phyloP scores from a whole-genome alignment of 2,113 vertebrate genomes.

The Cryptoleucopteryx plumbea region DNA sequence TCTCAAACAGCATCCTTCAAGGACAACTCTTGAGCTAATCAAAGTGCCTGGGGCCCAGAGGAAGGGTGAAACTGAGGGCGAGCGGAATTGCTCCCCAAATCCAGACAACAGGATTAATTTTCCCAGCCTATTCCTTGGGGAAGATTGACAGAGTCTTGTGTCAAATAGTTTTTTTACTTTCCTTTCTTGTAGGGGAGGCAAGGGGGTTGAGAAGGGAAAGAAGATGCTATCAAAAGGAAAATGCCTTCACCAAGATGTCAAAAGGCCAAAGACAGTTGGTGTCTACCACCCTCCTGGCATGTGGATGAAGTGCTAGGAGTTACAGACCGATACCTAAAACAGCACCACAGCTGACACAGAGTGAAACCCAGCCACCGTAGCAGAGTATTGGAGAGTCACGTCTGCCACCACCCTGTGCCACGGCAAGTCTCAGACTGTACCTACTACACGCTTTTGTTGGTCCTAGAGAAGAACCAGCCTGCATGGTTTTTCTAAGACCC shows the following conservation, averaged over 20 bases:
- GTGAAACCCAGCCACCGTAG: background rate
- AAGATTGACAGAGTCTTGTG: background rate
- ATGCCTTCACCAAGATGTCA: background rate
- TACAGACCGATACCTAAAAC: background rate
- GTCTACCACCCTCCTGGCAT: background rate
- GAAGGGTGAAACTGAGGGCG: background rate
- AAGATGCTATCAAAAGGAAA: background rate
- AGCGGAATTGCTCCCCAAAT: background rate
- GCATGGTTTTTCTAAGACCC: background rate
- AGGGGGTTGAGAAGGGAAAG: background rate
- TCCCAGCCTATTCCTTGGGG: background rate
- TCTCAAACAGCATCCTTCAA: background rate
- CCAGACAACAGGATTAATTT: background rate
- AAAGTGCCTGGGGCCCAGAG: background rate
- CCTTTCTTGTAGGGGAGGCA: background rate
- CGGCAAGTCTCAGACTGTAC: background rate
- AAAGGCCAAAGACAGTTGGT: background rate
- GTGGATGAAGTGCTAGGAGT: background rate
- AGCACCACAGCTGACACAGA: background rate
- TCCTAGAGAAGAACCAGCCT: background rate
- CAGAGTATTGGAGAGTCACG: background rate
- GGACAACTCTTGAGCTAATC: background rate
- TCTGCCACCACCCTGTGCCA: rapidly evolving
- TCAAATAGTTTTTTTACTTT: background rate
- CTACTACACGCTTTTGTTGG: background rate